Evolutionary conservation across 2,797 vertebrate genomes (phyloP), one percentile per base, ranked within the genome.

Genomic region (Alectoris magna): DNA sequence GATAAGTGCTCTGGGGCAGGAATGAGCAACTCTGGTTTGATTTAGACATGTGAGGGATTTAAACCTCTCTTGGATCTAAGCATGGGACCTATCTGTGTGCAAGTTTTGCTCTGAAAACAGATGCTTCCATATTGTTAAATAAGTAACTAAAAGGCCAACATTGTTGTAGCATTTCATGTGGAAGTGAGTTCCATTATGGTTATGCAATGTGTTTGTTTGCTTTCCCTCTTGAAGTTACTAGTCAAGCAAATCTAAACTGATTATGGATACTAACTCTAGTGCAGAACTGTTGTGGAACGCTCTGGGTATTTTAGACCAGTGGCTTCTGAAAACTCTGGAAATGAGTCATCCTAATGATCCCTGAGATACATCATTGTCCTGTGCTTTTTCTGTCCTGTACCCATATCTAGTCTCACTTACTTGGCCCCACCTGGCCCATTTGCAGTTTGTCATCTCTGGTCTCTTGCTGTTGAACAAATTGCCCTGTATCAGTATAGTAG

Each of bases 81-180:
- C 18, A 4, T 63, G 44, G 13, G 64, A 53, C 72, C 59, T 72
- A 5, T 75, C 38, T 9, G 84, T 68, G 14, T 14, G 5, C 6
- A 2, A 48, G 16, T 89, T 89, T 85, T 87, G 14, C 49, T 80
- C 29, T 84, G 58, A 58, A 89, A 84, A 49, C 55, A 38, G 24
- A 22, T 81, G 27, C 11, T 68, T 77, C 14, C 34, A 0, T 58
- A 1, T 34, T 16, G 15, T 70, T 87, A 29, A 46, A 60, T 44
- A 58, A 34, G 2, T 73, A 26, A 51, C 36, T 53, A 12, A 64
- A 79, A 84, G 29, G 34, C 23, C 24, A 64, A 43, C n/a, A 90
- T 29, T 43, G 60, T 14, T 66, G 6, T 87, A 82, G 21, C 13
- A 24, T 84, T 92, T 91, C 21, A 10, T 29, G 21, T 67, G 18